A percentile compares a stretch with the other conserved stretches of the same genome.
phyloP scores from a whole-genome alignment of 2,797 vertebrate species.

The Etheostoma nigrum region DNA sequence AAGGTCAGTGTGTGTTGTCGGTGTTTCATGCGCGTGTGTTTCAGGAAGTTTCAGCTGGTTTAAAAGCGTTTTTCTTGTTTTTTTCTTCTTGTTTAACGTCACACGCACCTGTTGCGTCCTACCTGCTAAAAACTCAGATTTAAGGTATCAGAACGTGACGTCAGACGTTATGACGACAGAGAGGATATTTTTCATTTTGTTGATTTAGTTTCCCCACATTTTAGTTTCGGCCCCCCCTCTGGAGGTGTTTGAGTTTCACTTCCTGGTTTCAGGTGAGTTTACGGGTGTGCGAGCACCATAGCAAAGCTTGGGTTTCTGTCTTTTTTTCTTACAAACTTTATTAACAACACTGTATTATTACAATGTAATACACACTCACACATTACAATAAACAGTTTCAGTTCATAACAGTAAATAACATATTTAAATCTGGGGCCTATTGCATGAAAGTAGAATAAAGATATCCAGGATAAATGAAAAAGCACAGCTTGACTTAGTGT shows the following conservation, averaged over 20 bases:
- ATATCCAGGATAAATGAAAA: too few species aligned
- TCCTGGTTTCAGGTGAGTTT: conserved; percentile 74
- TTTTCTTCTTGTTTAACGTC: neutral
- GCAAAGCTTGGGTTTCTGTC: neutral
- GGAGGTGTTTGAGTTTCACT: conserved; percentile 62
- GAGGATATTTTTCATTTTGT: neutral
- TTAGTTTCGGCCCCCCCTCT: neutral
- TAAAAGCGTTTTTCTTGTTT: neutral
- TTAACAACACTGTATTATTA: too few species aligned
- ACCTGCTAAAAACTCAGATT: neutral
- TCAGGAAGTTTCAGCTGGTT: neutral
- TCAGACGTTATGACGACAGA: neutral
- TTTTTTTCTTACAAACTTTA: too few species aligned
- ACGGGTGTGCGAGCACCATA: conserved; percentile 50
- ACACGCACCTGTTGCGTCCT: conserved; percentile 66
- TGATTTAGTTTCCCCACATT: neutral
- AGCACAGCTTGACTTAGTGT: too few species aligned
- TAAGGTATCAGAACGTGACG: too few species aligned
- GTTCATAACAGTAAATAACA: too few species aligned
- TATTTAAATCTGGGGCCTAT: too few species aligned
- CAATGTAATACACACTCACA: too few species aligned
- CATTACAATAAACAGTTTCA: too few species aligned
- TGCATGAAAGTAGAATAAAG: too few species aligned
- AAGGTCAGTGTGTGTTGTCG: fast-evolving
- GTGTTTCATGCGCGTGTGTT: fast-evolving